Percentiles rank a stretch among this genome's conserved stretches.
Conservation (phyloP, 2,113 vertebrate genomes). For the Upupa epops region DNA sequence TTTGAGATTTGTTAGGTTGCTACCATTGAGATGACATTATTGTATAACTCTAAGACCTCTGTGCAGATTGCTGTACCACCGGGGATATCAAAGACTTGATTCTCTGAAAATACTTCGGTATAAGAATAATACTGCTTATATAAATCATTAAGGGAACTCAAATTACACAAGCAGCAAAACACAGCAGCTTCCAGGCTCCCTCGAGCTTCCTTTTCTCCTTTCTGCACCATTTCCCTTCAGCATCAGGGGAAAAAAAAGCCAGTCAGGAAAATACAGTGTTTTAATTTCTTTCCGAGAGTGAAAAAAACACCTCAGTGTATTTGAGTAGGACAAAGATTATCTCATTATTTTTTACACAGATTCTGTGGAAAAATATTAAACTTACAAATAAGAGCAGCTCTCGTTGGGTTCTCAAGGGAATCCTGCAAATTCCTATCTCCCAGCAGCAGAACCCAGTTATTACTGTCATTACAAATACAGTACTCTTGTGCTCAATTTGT, state of each 20-base stretch:
- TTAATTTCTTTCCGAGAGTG: neutral
- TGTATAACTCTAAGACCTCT: neutral
- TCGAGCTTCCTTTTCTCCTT: neutral
- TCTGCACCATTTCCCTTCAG: neutral
- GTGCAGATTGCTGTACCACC: neutral
- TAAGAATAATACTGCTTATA: neutral
- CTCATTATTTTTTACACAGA: neutral
- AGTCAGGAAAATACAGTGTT: neutral
- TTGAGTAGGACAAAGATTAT: neutral
- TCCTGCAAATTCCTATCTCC: conserved; percentile 28
- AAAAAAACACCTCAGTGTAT: neutral
- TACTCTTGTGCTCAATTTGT: conserved; percentile 16
- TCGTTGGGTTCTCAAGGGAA: conserved; percentile 33
- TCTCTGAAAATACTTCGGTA: neutral
- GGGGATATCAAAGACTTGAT: neutral
- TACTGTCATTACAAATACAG: conserved; percentile 28
- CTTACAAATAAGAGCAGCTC: neutral
- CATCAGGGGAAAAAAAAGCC: neutral
- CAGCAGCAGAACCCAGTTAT: conserved; percentile 22
- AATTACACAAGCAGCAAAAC: neutral
- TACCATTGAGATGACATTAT: neutral
- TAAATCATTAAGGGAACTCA: neutral
- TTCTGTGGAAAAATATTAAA: neutral
- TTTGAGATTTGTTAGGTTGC: neutral
- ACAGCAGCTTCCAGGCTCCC: neutral